Base-by-base conservation (phyloP, 2,113 vertebrate species). In the Gymnocephalus cernua region DNA sequence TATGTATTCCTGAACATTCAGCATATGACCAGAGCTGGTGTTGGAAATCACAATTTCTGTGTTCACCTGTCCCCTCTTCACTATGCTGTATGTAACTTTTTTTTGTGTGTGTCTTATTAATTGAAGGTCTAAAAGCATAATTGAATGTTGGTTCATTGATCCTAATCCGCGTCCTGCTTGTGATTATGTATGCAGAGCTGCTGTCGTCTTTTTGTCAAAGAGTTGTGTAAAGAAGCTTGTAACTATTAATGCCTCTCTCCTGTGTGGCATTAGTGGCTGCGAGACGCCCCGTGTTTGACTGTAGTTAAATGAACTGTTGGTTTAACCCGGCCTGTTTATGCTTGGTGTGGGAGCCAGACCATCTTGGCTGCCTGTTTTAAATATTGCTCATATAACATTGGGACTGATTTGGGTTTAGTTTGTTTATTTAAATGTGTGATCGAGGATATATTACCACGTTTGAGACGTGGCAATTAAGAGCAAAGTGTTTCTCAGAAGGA, bases 371-470 rank as follows among this genome's bases (percentile, higher is more conserved):
- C 66, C 50, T 67, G 67, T 68, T 90, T 89, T 85, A 73, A 91
- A 91, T 87, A 80, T 70, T 23, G 59, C 87, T 75, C 58, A 18
- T 4, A 25, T 76, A 80, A 82, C 53, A 3, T 50, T 25, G 15
- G 47, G n/a, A 6, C 61, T 59, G 56, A 85, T 91, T 85, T 89
- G 80, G 27, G 21, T 91, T 82, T 38, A 15, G 59, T 92, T 88
- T 92, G 83, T 85, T 91, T 88, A 85, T 87, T 83, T 81, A 90
- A 88, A 90, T 83, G 35, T 54, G 10, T 9, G 32, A 83, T 53
- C 3, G 3, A 75, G 32, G 62, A 64, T 45, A 1, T 48, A 44
- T 44, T 12, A 32, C 62, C 64, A 47, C 54, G 47, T 70, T 58
- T 38, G 65, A 80, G 53, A 81, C 58, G 82, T 74, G 10, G 7